Conservation (phyloP, 2,113 vertebrate species). For the Scopus umbretta region DNA sequence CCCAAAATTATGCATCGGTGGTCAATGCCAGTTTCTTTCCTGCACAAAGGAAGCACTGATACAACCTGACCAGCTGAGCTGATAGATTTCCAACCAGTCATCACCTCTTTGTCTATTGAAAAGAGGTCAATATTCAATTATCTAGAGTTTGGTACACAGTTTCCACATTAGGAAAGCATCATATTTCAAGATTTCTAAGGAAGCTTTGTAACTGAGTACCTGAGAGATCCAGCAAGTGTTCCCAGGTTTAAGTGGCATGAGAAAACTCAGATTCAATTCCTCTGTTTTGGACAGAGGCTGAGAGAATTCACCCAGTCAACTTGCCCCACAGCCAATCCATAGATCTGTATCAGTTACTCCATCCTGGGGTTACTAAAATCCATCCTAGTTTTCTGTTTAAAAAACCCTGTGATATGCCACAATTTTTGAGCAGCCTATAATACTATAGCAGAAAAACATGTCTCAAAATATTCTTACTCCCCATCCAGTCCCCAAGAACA, state of each 20-base stretch:
- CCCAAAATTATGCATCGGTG: not conserved
- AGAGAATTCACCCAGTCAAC: not conserved
- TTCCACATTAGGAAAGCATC: not conserved
- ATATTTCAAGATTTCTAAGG: not conserved
- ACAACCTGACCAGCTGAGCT: not conserved
- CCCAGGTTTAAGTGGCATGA: not conserved
- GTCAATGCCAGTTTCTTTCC: not conserved
- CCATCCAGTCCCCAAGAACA: not conserved
- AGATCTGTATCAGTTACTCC: not conserved
- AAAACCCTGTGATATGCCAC: not conserved
- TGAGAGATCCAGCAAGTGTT: not conserved
- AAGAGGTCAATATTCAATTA: constrained; percentile 10
- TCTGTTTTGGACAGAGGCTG: not conserved
- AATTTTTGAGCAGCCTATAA: not conserved
- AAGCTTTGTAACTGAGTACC: not conserved
- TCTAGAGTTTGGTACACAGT: not conserved
- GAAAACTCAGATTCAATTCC: not conserved
- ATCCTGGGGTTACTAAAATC: not conserved
- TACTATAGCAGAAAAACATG: rapidly evolving
- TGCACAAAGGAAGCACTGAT: not conserved
- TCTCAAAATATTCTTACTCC: not conserved
- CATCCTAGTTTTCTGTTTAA: not conserved
- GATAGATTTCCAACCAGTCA: not conserved
- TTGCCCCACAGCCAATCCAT: not conserved
- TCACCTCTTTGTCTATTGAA: not conserved